phyloP scores from a whole-genome alignment of 2,113 vertebrate species.

The Danionella cerebrum region DNA sequence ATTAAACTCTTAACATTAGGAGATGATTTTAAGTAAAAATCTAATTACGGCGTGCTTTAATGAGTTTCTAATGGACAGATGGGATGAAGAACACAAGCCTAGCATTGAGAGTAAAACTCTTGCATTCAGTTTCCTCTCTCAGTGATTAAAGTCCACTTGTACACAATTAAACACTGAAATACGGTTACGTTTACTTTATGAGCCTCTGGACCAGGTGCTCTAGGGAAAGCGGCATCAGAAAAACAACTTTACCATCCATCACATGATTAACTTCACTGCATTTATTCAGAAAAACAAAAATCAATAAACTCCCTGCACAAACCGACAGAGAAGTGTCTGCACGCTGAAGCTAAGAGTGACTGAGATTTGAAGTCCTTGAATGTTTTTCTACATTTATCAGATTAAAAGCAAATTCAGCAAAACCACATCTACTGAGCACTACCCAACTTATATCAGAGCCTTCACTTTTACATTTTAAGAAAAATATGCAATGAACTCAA shows the following conservation, averaged over 20 bases:
- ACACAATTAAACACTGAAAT: constrained; percentile 55
- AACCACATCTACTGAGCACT: too few relatives aligned
- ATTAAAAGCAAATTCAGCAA: too few relatives aligned
- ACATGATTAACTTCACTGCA: too few relatives aligned
- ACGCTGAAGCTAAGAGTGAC: too few relatives aligned
- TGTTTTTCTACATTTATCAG: too few relatives aligned
- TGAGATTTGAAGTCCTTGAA: too few relatives aligned
- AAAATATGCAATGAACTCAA: too few relatives aligned
- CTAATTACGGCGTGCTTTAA: constrained; percentile 61
- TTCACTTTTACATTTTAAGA: too few relatives aligned
- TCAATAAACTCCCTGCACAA: too few relatives aligned
- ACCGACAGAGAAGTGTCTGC: too few relatives aligned
- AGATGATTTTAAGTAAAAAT: constrained; percentile 58
- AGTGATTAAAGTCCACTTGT: constrained; percentile 58
- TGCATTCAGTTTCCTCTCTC: constrained; percentile 55
- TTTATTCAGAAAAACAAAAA: too few relatives aligned
- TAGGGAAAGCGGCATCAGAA: not conserved
- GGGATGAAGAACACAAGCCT: constrained; percentile 49
- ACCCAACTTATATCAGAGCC: too few relatives aligned
- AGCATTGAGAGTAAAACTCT: constrained; percentile 47
- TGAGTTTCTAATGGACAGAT: constrained; percentile 54
- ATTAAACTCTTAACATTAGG: constrained; percentile 59
- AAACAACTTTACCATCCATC: not conserved
- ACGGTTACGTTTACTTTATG: constrained; percentile 53
- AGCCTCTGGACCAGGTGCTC: constrained; percentile 17